A percentile compares a stretch with the other conserved stretches of the same genome.
phyloP scores from a whole-genome alignment of 2,113 vertebrate species.

The Ifrita kowaldi region DNA sequence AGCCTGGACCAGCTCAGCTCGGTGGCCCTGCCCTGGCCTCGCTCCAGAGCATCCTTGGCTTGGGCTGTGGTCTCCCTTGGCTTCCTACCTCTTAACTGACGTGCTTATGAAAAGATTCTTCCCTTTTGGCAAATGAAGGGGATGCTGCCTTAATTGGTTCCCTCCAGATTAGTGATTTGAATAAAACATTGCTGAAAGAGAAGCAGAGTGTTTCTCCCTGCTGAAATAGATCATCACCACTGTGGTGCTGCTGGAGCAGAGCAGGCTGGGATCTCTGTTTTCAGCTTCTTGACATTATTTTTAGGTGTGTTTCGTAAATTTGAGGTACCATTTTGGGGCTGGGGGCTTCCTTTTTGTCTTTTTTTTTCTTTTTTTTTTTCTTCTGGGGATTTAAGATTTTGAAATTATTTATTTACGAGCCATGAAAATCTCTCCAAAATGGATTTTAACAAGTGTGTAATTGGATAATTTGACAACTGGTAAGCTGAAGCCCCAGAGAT shows the following conservation, averaged over 20 bases:
- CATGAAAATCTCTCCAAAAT: slow-evolving; percentile 36
- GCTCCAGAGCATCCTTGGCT: neutral
- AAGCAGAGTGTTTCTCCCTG: neutral
- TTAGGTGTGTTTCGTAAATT: neutral
- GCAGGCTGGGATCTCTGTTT: neutral
- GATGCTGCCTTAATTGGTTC: slow-evolving; percentile 22
- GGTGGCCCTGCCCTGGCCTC: neutral
- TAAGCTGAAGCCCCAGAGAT: slow-evolving; percentile 37
- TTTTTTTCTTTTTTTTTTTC: neutral
- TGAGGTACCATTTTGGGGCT: neutral
- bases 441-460: slow-evolving; percentile 49
- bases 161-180: neutral
- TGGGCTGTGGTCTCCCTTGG: neutral
- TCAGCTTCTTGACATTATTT: neutral
- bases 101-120: neutral
- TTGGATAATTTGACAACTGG: slow-evolving; percentile 46
- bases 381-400: neutral
- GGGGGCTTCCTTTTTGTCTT: neutral
- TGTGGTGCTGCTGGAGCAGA: neutral
- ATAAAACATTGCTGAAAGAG: neutral
- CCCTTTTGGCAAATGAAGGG: neutral
- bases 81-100: neutral
- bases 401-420: slow-evolving; percentile 46
- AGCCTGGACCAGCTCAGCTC: neutral
- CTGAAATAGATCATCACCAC: neutral